phyloP scores from a whole-genome alignment of 2,888 invertebrate genomes.

The Prosopocoilus inquinatus region DNA sequence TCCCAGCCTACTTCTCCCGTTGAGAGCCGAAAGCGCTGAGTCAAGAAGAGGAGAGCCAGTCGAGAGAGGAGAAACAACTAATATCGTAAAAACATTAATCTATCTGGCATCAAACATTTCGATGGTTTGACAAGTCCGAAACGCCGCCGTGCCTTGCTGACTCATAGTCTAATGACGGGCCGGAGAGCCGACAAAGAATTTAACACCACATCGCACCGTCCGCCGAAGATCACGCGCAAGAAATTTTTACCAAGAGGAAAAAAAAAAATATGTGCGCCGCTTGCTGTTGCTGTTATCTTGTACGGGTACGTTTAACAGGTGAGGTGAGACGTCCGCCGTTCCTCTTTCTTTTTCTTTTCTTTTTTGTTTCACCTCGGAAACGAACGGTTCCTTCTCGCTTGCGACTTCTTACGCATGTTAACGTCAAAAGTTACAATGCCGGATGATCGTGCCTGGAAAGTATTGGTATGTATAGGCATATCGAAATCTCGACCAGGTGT shows the following conservation, averaged over 20 bases:
- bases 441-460: slow-evolving; percentile 1
- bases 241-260: slow-evolving; percentile 13
- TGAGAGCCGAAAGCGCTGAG: slow-evolving; percentile 34
- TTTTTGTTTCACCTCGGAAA: background rate
- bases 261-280: slow-evolving; percentile 5
- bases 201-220: slow-evolving; percentile 33
- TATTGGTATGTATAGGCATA: background rate
- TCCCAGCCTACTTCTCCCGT: slow-evolving; percentile 27
- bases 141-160: slow-evolving; percentile 32
- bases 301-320: background rate
- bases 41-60: slow-evolving; percentile 26
- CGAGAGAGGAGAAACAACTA: slow-evolving; percentile 38
- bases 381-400: background rate
- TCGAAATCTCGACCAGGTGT: slow-evolving; percentile 28
- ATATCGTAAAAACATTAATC: slow-evolving; percentile 51
- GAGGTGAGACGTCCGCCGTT: slow-evolving; percentile 1
- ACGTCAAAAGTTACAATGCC: background rate
- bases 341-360: too few species aligned
- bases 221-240: slow-evolving; percentile 20
- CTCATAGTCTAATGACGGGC: slow-evolving; percentile 44
- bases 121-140: slow-evolving; percentile 43
- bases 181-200: slow-evolving; percentile 41
- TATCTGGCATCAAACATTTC: slow-evolving; percentile 49
- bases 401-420: slow-evolving; percentile 2
- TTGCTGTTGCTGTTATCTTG: background rate